A percentile compares a stretch with the other conserved stretches of the same genome.
These are phyloP conservation scores for rat (Rattus norvegicus) DNA, from an alignment of 2,113 vertebrate genomes.

Conservation along the genomic window DNA sequence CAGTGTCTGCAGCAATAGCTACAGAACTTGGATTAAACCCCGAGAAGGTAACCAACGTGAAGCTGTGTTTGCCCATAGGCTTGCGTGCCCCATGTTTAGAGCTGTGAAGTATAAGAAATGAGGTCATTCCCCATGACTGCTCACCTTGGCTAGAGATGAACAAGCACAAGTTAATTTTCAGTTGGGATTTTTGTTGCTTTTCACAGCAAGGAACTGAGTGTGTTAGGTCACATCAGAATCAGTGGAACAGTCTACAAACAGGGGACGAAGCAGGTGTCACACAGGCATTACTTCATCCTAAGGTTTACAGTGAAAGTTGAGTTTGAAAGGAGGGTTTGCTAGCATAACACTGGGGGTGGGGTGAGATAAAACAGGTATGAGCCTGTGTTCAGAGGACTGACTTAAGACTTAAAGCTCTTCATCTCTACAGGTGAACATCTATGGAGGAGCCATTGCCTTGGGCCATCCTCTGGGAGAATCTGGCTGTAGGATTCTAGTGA, in stretches of 20 bases:
- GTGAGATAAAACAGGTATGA: not conserved
- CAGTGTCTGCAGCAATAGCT: constrained; percentile 88
- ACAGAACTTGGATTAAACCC: constrained; percentile 93
- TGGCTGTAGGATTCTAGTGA: no score
- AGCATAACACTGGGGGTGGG: no score
- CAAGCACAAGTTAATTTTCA: not conserved
- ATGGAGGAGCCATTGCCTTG: no score
- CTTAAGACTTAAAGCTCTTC: not conserved
- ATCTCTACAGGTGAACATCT: constrained; percentile 92
- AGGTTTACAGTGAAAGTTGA: no score
- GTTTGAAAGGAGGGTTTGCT: not conserved
- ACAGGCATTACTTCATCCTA: not conserved
- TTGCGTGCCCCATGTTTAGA: not conserved
- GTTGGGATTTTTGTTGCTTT: not conserved
- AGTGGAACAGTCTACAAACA: not conserved
- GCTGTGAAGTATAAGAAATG: not conserved
- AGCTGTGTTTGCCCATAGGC: not conserved
- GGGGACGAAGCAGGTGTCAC: not conserved
- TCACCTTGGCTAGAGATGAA: not conserved
- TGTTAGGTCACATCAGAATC: not conserved
- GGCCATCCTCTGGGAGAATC: no score
- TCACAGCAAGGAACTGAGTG: not conserved
- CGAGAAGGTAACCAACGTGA: constrained; percentile 90
- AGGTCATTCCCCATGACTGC: not conserved
- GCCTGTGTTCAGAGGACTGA: not conserved